phyloP scores from a whole-genome alignment of 2,888 invertebrate species.

The Anagyrus pseudococci region DNA sequence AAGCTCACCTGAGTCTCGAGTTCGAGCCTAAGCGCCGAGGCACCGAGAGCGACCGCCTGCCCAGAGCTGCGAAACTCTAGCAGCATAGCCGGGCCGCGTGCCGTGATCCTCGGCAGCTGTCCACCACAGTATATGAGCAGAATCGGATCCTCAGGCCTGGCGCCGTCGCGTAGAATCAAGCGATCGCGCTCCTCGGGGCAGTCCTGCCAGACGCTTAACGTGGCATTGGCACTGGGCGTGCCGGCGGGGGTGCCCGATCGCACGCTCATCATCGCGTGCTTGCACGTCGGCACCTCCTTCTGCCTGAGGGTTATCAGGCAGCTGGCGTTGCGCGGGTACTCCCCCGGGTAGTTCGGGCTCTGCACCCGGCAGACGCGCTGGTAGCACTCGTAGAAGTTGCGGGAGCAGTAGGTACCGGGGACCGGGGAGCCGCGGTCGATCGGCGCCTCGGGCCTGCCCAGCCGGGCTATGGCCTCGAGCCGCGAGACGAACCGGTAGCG shows the following conservation, averaged over 20 bases:
- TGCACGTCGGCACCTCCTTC: conserved; percentile 83
- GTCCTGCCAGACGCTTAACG: conserved; percentile 79
- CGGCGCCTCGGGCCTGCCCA: conserved; percentile 78
- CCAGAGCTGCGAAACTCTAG: conserved; percentile 89
- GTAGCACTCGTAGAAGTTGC: conserved; percentile 86
- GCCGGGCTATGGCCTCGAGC: conserved; percentile 80
- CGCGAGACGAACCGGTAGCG: conserved; percentile 83
- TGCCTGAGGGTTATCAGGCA: conserved; percentile 89
- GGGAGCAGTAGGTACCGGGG: conserved; percentile 83
- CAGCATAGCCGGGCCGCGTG: conserved; percentile 80
- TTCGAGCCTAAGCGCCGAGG: conserved; percentile 79
- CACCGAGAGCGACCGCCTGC: conserved; percentile 78
- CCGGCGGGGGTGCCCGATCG: conserved; percentile 43
- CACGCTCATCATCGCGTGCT: conserved; percentile 89
- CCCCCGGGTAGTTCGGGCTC: conserved; percentile 90
- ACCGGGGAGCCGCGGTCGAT: conserved; percentile 85
- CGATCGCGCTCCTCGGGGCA: conserved; percentile 84
- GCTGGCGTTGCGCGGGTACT: conserved; percentile 87
- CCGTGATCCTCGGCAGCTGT: conserved; percentile 79
- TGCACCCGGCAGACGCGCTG: conserved; percentile 85
- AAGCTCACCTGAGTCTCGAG: conserved; percentile 73
- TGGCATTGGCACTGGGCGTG: conserved; percentile 29
- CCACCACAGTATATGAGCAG: conserved; percentile 89
- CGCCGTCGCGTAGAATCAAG: conserved; percentile 86
- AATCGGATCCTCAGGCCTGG: conserved; percentile 81